Evolutionary conservation across 2,888 invertebrate genomes (phyloP).

Genomic region (Metopia argyrocephala): DNA sequence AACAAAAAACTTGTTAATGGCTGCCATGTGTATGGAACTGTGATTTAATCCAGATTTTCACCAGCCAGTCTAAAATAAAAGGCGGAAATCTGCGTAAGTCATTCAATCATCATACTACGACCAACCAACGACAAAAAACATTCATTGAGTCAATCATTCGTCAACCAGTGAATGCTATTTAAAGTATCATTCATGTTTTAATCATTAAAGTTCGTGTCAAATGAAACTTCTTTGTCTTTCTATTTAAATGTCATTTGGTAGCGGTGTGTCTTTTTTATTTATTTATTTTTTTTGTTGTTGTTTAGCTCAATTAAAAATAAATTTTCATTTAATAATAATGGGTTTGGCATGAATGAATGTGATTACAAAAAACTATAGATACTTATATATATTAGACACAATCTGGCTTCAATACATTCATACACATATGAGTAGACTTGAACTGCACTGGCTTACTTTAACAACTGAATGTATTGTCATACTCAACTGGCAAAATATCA

Average conservation of each 20-base stretch:
- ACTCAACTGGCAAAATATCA: too few species aligned
- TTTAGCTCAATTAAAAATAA: constrained; percentile 41
- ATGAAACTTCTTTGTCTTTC: constrained; percentile 18
- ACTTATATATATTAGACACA: neutral
- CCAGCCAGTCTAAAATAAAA: constrained; percentile 21
- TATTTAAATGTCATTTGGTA: constrained; percentile 45
- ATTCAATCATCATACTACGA: constrained; percentile 12
- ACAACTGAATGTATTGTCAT: too few species aligned
- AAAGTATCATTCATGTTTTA: constrained; percentile 23
- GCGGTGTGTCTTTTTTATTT: neutral
- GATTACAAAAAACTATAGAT: neutral
- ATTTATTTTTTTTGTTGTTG: too few species aligned
- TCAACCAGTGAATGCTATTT: constrained; percentile 2
- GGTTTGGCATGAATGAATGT: constrained; percentile 19
- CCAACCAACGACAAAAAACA: neutral
- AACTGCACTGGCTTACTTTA: too few species aligned
- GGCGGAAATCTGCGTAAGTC: constrained; percentile 61
- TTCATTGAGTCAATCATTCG: constrained; percentile 10
- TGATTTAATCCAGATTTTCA: constrained; percentile 26
- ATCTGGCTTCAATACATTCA: too few species aligned
- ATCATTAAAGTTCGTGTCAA: constrained; percentile 56
- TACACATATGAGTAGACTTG: too few species aligned
- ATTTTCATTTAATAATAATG: constrained; percentile 45
- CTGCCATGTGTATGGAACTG: constrained; percentile 33
- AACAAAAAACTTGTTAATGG: constrained; percentile 54